Percentiles rank a stretch among this genome's conserved stretches.
phyloP scores from a whole-genome alignment of 2,797 vertebrate genomes.

The Tokudaia muenninki region DNA sequence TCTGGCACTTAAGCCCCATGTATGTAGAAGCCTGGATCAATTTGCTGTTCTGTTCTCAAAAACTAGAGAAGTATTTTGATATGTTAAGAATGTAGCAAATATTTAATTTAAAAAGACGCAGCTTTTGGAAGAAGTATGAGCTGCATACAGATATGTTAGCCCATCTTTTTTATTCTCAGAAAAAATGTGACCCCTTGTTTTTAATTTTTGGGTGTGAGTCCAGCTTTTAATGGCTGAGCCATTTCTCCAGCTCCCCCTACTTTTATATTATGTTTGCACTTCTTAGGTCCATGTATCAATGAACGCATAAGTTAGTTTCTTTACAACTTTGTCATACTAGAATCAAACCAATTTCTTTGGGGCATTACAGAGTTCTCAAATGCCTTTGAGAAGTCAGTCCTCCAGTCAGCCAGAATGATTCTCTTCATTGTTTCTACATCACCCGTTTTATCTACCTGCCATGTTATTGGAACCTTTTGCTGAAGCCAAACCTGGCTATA shows the following conservation, averaged over 20 bases:
- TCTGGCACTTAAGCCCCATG: background rate
- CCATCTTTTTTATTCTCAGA: background rate
- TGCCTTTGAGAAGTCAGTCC: background rate
- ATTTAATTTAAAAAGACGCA: background rate
- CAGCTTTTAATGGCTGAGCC: background rate
- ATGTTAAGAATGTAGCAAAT: background rate
- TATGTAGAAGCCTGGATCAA: background rate
- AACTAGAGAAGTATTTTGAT: background rate
- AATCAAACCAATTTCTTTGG: constrained; percentile 19
- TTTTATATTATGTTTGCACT: background rate
- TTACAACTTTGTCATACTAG: constrained; percentile 5
- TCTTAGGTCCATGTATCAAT: constrained; percentile 7
- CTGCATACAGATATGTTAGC: background rate
- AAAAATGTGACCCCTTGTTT: background rate
- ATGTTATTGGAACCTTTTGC: background rate
- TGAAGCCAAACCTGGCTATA: background rate
- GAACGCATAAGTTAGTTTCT: background rate
- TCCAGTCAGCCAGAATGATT: background rate
- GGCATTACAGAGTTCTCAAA: background rate
- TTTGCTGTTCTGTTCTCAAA: background rate
- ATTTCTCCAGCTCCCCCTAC: background rate
- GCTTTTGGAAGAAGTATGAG: background rate
- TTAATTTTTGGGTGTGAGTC: background rate
- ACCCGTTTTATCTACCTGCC: background rate
- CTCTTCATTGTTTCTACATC: background rate